Evolutionary conservation across 2,797 vertebrate species (phyloP), one percentile per base, ranked within the genome.

Genomic region (Lagorchestes hirsutus): DNA sequence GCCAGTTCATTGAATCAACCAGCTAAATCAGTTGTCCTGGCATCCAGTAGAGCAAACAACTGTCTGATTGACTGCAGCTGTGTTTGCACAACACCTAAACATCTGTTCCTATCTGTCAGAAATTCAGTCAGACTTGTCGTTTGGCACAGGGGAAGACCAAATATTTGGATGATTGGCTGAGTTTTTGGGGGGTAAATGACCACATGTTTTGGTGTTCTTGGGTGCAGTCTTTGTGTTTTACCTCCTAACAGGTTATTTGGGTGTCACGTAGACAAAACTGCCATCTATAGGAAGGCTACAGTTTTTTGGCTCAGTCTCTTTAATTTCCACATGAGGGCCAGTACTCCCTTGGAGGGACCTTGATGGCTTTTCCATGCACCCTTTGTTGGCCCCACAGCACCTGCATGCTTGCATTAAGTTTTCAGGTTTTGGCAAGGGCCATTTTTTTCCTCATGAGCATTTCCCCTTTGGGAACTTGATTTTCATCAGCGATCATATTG

Each of bases 401-500:
- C n/a, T 55, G 1, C 55, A 28, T 55, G 1, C 46, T 31, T 11
- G 14, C 58, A 82, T 31, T n/a, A 82, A 29, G 31, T 40, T 92
- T 27, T 92, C 3, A 62, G n/a, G 54, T 91, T 90, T 93, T 54
- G 67, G 54, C 82, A 92, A 95, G 3, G 34, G 10, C 54, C n/a
- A 82, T 92, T 27, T 95, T 91, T 50, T 82, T 62, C 14, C 59
- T 93, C 57, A 90, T 93, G 57, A 94, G 46, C 90, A 54, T 54
- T 40, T 31, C 31, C 54, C 93, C 82, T 58, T 27, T 13, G 93
- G 40, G 94, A 93, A 54, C 97, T 95, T 93, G 94, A 87, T 96
- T 97, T 97, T 93, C 95, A 93, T 97, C 56, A 93, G 4, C 13
- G n/a, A 74, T 31, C 92, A 91, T 57, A 74, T 97, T 94, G 55